These are phyloP conservation scores for Pelobates cultripes DNA, from an alignment of 2,797 vertebrate genomes.

Conservation along the genomic window DNA sequence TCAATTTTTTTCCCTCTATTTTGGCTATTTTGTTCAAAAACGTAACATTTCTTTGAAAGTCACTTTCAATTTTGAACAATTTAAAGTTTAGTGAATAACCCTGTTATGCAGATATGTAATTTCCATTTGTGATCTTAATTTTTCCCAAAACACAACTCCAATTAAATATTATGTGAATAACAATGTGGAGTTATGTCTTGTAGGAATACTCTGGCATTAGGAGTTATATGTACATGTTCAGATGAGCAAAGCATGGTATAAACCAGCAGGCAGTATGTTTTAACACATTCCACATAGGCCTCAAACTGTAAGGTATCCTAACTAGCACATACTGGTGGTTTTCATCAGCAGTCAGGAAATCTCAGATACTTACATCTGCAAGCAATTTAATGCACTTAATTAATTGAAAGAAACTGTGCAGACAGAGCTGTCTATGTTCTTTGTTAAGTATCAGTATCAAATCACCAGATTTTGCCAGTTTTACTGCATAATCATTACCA, in stretches of 20 bases:
- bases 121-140: no score
- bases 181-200: no score
- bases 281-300: neutral
- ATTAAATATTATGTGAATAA: no score
- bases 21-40: no score
- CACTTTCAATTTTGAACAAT: no score
- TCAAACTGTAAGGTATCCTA: neutral
- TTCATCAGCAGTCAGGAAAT: neutral
- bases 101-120: no score
- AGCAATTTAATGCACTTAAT: slow-evolving; percentile 8
- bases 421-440: slow-evolving; percentile 16
- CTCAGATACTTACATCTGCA: slow-evolving; percentile 29
- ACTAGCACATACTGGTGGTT: neutral
- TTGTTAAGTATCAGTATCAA: slow-evolving; percentile 19
- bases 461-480: slow-evolving; percentile 22
- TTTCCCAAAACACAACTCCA: no score
- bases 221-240: neutral
- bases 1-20: no score
- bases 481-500: slow-evolving; percentile 33
- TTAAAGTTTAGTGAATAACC: no score
- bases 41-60: no score
- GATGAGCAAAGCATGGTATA: neutral
- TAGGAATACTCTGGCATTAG: neutral
- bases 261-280: neutral
- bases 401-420: slow-evolving; percentile 26